A percentile compares a stretch with the other conserved stretches of the same genome.
These are phyloP conservation scores for Poecile montanus DNA, from an alignment of 2,797 vertebrate genomes.

Conservation along the genomic window DNA sequence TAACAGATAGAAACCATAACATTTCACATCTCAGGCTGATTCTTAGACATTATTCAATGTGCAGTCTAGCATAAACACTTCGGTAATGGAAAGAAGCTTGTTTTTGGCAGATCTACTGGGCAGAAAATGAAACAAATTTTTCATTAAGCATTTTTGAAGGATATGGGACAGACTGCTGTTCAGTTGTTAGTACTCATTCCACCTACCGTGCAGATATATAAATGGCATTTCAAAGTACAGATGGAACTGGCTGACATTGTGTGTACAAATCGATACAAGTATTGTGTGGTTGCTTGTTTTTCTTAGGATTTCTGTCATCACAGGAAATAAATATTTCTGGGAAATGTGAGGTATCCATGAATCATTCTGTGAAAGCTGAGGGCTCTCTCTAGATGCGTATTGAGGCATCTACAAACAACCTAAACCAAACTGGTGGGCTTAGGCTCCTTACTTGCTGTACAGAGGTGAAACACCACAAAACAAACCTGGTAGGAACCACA, in stretches of 20 bases:
- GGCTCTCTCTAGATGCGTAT: background rate
- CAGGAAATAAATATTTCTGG: background rate
- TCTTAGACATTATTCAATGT: background rate
- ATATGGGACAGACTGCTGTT: background rate
- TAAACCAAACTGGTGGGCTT: background rate
- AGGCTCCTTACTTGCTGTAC: background rate
- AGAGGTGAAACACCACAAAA: background rate
- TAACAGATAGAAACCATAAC: background rate
- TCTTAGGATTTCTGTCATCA: background rate
- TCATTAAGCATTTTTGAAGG: background rate
- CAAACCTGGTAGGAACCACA: background rate
- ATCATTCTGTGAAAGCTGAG: background rate
- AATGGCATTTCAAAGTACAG: background rate
- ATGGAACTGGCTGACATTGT: background rate
- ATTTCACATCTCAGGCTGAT: background rate
- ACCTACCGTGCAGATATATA: background rate
- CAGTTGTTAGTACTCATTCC: background rate
- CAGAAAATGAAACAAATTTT: conserved; percentile 16
- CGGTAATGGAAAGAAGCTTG: background rate
- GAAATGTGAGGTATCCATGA: background rate
- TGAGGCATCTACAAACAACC: background rate
- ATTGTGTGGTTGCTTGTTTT: background rate
- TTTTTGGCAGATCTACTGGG: background rate
- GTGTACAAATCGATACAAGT: background rate
- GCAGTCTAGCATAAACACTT: background rate